phyloP scores from a whole-genome alignment of 2,113 vertebrate genomes.

The Coryphaenoides rupestris region DNA sequence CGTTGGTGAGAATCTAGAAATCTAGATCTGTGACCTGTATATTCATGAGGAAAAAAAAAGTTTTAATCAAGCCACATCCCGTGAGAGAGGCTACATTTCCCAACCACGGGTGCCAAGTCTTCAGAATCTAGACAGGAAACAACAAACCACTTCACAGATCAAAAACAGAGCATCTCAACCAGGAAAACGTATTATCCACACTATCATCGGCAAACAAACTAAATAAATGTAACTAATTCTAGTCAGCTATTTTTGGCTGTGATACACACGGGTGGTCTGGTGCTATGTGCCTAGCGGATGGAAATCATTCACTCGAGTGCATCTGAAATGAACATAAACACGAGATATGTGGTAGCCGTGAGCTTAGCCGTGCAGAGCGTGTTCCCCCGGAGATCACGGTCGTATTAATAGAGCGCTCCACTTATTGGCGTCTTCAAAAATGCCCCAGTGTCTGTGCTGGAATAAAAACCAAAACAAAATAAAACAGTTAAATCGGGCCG shows the following conservation, averaged over 20 bases:
- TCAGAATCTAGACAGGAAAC: too few species aligned
- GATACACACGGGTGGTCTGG: constrained; percentile 6
- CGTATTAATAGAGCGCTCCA: not conserved
- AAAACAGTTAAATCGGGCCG: not conserved
- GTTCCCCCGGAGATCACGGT: too few species aligned
- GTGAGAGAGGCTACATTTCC: too few species aligned
- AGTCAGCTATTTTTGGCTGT: constrained; percentile 24
- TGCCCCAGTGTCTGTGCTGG: not conserved
- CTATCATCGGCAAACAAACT: too few species aligned
- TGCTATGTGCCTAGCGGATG: constrained; percentile 26
- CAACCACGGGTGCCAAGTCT: too few species aligned
- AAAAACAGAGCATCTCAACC: too few species aligned
- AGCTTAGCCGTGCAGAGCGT: not conserved
- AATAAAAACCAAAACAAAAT: not conserved
- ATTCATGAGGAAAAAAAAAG: too few species aligned
- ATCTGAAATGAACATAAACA: not conserved
- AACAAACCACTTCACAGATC: too few species aligned
- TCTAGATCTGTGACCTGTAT: too few species aligned
- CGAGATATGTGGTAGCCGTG: not conserved
- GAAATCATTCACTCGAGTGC: constrained; percentile 7
- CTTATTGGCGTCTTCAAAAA: not conserved
- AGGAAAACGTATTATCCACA: too few species aligned
- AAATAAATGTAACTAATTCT: constrained; percentile 8
- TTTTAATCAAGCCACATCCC: too few species aligned
- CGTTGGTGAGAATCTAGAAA: too few species aligned